Evolutionary conservation across 2,113 vertebrate genomes (phyloP).

Genomic region (Excalfactoria chinensis): DNA sequence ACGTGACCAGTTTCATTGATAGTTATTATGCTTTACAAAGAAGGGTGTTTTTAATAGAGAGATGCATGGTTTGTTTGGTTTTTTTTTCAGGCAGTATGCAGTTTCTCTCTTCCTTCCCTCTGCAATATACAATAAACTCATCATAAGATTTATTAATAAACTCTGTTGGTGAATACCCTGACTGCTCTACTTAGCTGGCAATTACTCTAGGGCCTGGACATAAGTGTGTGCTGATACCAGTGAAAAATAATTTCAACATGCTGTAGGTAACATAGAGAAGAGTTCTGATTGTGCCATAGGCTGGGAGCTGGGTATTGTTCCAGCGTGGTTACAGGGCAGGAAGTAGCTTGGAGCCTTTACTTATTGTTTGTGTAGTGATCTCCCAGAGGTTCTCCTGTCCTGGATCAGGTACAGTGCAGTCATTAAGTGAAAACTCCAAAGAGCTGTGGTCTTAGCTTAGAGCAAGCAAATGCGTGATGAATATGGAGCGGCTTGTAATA

Average conservation of each 20-base stretch:
- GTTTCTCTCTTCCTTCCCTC: not conserved
- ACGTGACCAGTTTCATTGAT: not conserved
- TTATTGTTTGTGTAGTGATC: not conserved
- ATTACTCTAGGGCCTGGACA: not conserved
- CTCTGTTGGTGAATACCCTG: not conserved
- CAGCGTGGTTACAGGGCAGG: no score
- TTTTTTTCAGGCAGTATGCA: not conserved
- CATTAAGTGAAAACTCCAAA: not conserved
- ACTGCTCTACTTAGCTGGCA: slow-evolving; percentile 25
- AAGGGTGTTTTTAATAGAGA: not conserved
- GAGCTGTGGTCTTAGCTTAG: not conserved
- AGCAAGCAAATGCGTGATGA: not conserved
- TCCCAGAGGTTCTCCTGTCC: not conserved
- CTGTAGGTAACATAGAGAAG: not conserved
- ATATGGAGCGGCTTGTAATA: not conserved
- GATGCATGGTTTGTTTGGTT: no score
- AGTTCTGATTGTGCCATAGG: not conserved
- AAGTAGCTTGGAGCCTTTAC: not conserved
- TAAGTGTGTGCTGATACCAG: not conserved
- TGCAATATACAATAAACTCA: not conserved
- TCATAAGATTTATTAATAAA: slow-evolving; percentile 27
- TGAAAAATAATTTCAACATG: not conserved
- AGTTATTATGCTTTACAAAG: not conserved
- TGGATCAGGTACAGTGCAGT: not conserved
- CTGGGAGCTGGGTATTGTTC: not conserved